phyloP scores from a whole-genome alignment of 2,797 vertebrate species.

The Anguilla anguilla region DNA sequence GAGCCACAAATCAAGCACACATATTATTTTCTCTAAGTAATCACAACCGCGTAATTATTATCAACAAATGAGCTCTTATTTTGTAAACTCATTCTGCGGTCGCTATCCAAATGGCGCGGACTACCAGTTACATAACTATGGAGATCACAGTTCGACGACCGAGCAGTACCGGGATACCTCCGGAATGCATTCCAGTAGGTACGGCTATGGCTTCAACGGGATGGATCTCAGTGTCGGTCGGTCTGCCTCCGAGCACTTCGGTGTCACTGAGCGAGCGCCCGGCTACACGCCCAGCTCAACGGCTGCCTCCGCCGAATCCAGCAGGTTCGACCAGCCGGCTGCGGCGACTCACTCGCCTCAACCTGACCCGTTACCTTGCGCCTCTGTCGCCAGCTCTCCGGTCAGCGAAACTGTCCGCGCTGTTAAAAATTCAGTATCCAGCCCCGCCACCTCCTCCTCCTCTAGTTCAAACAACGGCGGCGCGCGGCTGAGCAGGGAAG shows the following conservation, averaged over 20 bases:
- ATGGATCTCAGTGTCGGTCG: constrained; percentile 97
- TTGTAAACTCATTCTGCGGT: constrained; percentile 99
- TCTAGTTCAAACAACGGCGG: constrained; percentile 72
- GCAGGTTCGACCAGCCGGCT: constrained; percentile 87
- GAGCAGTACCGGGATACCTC: constrained; percentile 95
- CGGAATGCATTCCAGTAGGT: constrained; percentile 97
- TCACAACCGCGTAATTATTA: constrained; percentile 61
- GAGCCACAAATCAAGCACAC: constrained; percentile 99
- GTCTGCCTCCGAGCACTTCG: constrained; percentile 90
- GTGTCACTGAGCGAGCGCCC: constrained; percentile 82
- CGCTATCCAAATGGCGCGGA: constrained; percentile 99
- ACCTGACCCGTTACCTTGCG: constrained; percentile 90
- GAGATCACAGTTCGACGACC: constrained; percentile 92
- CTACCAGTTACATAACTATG: constrained; percentile 99
- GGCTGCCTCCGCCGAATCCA: constrained; percentile 83
- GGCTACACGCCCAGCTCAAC: constrained; percentile 86
- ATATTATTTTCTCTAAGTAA: constrained; percentile 78
- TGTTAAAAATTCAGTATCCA: constrained; percentile 87
- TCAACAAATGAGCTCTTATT: constrained; percentile 99
- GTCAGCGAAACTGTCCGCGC: constrained; percentile 83
- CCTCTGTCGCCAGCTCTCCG: constrained; percentile 84
- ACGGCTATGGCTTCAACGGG: constrained; percentile 97
- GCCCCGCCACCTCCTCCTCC: constrained; percentile 79
- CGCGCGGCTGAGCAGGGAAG: constrained; percentile 85
- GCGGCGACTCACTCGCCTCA: constrained; percentile 80